Evolutionary conservation across 2,113 vertebrate genomes (phyloP).

Genomic region (Entelurus aequoreus): DNA sequence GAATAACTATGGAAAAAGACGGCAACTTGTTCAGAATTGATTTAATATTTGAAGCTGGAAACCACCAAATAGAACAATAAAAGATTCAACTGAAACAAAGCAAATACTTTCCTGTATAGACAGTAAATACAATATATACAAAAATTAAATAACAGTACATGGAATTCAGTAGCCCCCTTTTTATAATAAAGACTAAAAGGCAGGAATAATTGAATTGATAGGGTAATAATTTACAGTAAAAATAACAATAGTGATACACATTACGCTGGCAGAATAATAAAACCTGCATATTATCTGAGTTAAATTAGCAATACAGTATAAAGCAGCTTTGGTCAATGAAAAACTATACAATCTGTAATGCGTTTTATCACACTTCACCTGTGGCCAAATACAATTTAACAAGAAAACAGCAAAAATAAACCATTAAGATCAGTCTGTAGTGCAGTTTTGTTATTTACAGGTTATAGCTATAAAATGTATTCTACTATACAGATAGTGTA

Average conservation of each 20-base stretch:
- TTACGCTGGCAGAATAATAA: not conserved
- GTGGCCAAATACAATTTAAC: conserved; percentile 53
- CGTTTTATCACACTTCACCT: conserved; percentile 37
- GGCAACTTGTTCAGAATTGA: not conserved
- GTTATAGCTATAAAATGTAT: conserved; percentile 32
- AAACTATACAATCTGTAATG: conserved; percentile 30
- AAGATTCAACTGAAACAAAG: conserved; percentile 9
- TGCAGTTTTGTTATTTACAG: conserved; percentile 34
- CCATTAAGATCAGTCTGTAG: conserved; percentile 22
- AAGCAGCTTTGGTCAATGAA: conserved; percentile 16
- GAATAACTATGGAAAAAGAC: not conserved
- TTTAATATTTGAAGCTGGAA: conserved; percentile 32
- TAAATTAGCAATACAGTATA: conserved; percentile 1
- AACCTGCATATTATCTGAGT: not conserved
- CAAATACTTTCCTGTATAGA: conserved; percentile 2
- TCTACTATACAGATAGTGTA: conserved; percentile 38
- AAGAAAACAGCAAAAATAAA: conserved; percentile 26
- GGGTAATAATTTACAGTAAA: conserved; percentile 34
- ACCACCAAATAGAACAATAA: conserved; percentile 2
- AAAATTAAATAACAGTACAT: conserved; percentile 6
- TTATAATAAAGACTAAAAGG: conserved; percentile 10
- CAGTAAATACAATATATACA: conserved; percentile 47
- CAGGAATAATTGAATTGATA: conserved; percentile 14
- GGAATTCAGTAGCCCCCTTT: not conserved
- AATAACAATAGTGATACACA: conserved; percentile 4